Conservation (phyloP, 2,113 vertebrate genomes). For the Sorex araneus region DNA sequence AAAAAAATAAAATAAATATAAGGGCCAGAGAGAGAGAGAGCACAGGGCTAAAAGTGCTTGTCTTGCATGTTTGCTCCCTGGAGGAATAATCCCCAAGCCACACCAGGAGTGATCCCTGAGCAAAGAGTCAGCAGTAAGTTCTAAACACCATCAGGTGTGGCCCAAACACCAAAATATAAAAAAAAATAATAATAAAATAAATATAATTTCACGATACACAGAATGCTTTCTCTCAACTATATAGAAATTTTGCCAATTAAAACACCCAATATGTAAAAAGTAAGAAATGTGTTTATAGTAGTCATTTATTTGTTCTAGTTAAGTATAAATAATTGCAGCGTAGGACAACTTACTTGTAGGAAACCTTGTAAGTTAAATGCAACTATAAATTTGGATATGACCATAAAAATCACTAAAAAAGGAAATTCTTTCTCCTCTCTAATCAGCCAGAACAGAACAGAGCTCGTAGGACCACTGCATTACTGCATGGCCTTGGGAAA, state of each 20-base stretch:
- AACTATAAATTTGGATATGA: neutral
- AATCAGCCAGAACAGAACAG: neutral
- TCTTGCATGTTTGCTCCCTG: too few relatives aligned
- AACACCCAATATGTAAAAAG: neutral
- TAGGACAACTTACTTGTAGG: conserved; percentile 23
- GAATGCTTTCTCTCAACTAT: neutral
- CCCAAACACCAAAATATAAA: too few relatives aligned
- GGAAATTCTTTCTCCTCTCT: neutral
- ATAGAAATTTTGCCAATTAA: conserved; percentile 11
- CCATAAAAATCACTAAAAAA: conserved; percentile 37
- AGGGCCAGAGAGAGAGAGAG: too few relatives aligned
- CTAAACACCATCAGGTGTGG: too few relatives aligned
- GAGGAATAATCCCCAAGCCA: too few relatives aligned
- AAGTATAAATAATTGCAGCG: neutral
- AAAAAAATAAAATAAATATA: too few relatives aligned
- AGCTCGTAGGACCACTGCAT: too few relatives aligned
- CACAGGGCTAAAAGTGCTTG: too few relatives aligned
- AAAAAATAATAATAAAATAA: too few relatives aligned
- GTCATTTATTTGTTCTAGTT: neutral
- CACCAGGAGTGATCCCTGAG: too few relatives aligned
- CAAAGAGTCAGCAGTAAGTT: too few relatives aligned
- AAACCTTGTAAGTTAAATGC: neutral
- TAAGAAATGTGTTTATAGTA: neutral
- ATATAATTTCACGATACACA: neutral
- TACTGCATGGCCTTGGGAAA: too few relatives aligned